Base-by-base conservation (phyloP, 2,797 vertebrate species). In the Trachurus trachurus region DNA sequence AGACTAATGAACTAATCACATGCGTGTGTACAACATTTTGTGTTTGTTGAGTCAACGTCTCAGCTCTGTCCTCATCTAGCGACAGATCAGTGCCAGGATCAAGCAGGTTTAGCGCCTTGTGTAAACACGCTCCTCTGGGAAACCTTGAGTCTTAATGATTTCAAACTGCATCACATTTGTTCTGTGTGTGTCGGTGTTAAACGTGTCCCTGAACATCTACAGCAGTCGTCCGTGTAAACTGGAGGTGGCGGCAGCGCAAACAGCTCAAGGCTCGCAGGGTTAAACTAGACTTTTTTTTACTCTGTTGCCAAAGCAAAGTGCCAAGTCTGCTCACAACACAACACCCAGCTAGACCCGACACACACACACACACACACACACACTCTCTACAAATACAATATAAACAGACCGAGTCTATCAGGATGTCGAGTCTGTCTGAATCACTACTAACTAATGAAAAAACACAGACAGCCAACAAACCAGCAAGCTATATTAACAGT, bases 241-340 rank as follows among this genome's bases (percentile, higher is more conserved):
- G 10, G 6, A 34, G 31, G 31, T 31, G 31, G n/a, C n/a, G n/a
- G n/a, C n/a, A n/a, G n/a, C n/a, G n/a, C n/a, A n/a, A n/a, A n/a
- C 9, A 22, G 49, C 11, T 17, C 34, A 21, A 3, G 17, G 37
- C 22, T 2, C 21, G 15, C 31, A 64, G n/a, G 7, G 26, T 53
- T 59, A 59, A 66, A 71, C 0, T 4, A 11, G 2, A 62, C 16
- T 21, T 45, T 45, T 67, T 37, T 45, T 66, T 17, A 45, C 58
- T 47, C 67, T 56, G 37, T 52, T 77, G 76, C 37, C 61, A 70
- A 78, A 57, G 52, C 71, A 74, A 66, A 83, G 57, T 62, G 15
- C 11, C 44, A 54, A 8, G 49, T 74, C 70, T 45, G 56, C 45
- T 53, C 54, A 31, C 31, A 77, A 65, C 69, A 26, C 26, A 26